Conservation (phyloP, 2,113 vertebrate genomes). For the Leptocoma aspasia region DNA sequence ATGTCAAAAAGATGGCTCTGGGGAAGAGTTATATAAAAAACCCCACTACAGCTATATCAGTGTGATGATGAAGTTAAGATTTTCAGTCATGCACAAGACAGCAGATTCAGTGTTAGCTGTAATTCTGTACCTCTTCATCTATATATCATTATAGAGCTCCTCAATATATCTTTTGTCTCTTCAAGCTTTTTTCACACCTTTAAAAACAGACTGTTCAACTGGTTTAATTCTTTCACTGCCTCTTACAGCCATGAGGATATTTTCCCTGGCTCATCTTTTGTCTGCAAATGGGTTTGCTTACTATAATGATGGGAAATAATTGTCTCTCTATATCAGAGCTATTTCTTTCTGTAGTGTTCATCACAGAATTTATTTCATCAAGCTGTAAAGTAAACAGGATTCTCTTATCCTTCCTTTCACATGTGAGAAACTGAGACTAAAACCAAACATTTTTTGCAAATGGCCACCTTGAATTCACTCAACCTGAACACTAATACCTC, state of each 20-base stretch:
- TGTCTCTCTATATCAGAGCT: background rate
- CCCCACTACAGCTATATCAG: fast-evolving
- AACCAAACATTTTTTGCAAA: background rate
- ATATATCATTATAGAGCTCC: background rate
- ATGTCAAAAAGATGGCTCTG: background rate
- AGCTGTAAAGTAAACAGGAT: background rate
- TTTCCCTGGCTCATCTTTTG: background rate
- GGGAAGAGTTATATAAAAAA: background rate
- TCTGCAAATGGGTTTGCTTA: background rate
- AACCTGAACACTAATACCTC: background rate
- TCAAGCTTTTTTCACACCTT: background rate
- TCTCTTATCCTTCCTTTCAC: background rate
- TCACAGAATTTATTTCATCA: background rate
- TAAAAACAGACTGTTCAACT: background rate
- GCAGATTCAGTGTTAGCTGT: background rate
- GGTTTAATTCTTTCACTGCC: background rate
- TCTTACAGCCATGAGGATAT: background rate
- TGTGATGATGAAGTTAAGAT: background rate
- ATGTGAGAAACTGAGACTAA: background rate
- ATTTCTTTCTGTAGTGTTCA: background rate
- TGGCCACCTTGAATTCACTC: background rate
- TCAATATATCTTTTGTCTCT: background rate
- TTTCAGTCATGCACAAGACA: background rate
- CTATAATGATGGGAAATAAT: background rate
- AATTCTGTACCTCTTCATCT: background rate